Conservation (phyloP, 2,113 vertebrate species). For the Oreotrochilus melanogaster region DNA sequence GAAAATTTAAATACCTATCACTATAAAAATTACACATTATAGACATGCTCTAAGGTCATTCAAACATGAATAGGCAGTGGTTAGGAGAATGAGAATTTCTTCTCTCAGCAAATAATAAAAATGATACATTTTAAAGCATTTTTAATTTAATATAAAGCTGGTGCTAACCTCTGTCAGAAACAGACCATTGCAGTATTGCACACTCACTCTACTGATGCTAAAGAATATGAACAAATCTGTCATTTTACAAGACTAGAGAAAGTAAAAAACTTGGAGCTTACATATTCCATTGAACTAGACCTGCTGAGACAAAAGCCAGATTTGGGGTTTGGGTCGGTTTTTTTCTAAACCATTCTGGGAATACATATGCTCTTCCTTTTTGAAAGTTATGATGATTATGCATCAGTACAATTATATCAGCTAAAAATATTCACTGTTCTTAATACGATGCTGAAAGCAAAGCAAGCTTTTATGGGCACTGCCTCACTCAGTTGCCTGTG, state of each 20-base stretch:
- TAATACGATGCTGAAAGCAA: conserved; percentile 1
- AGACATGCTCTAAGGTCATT: background rate
- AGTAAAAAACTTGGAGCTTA: background rate
- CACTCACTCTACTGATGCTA: background rate
- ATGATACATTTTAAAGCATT: background rate
- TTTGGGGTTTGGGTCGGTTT: background rate
- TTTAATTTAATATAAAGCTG: background rate
- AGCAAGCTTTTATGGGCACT: background rate
- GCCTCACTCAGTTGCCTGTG: background rate
- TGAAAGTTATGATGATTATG: conserved; percentile 30
- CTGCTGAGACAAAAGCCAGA: background rate
- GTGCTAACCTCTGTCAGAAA: background rate
- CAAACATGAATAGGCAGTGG: background rate
- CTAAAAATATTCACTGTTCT: conserved; percentile 39
- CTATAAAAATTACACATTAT: background rate
- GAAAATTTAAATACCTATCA: background rate
- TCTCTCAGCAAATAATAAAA: background rate
- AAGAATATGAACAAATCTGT: background rate
- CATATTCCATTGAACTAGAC: background rate
- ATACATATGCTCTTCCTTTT: background rate
- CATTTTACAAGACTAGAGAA: background rate
- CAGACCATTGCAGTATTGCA: background rate
- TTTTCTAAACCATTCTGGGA: background rate
- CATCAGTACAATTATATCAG: background rate
- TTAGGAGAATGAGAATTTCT: background rate